These are phyloP conservation scores for Tyto alba DNA, from an alignment of 2,113 vertebrate genomes.

Conservation along the genomic window DNA sequence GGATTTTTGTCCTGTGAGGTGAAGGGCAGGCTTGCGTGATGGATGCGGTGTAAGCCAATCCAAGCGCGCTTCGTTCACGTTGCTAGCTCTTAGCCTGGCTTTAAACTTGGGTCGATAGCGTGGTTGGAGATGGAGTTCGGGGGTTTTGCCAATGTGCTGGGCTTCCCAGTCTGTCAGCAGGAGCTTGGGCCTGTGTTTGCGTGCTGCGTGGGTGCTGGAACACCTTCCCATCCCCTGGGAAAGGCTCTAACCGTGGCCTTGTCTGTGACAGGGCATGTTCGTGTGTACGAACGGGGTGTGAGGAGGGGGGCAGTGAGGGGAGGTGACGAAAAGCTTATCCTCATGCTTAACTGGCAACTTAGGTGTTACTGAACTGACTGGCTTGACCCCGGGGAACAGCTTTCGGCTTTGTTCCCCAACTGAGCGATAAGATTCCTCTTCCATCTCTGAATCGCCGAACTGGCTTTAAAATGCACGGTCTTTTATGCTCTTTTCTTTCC, in stretches of 20 bases:
- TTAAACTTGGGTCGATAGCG: not conserved
- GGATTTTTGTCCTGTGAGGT: not conserved
- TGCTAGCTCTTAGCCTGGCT: not conserved
- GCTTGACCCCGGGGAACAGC: not conserved
- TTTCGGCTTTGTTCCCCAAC: not conserved
- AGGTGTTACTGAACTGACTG: not conserved
- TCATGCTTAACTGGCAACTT: not conserved
- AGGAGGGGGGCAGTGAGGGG: not conserved
- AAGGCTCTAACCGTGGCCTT: fast-evolving
- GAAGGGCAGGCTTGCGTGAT: not conserved
- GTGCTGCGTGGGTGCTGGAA: not conserved
- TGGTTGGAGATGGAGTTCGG: not conserved
- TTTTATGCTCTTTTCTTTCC: not conserved
- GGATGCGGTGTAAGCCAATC: not conserved
- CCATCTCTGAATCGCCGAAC: not conserved
- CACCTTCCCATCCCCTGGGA: not conserved
- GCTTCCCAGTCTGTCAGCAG: not conserved
- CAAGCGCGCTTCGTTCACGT: not conserved
- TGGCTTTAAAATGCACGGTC: not conserved
- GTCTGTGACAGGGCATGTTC: not conserved
- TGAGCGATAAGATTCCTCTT: not conserved
- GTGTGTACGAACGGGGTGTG: not conserved
- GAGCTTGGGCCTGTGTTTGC: not conserved
- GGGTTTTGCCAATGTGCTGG: not conserved
- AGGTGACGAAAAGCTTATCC: not conserved